Base-by-base conservation (phyloP, 2,113 vertebrate genomes). In the Prunella fulvescens region DNA sequence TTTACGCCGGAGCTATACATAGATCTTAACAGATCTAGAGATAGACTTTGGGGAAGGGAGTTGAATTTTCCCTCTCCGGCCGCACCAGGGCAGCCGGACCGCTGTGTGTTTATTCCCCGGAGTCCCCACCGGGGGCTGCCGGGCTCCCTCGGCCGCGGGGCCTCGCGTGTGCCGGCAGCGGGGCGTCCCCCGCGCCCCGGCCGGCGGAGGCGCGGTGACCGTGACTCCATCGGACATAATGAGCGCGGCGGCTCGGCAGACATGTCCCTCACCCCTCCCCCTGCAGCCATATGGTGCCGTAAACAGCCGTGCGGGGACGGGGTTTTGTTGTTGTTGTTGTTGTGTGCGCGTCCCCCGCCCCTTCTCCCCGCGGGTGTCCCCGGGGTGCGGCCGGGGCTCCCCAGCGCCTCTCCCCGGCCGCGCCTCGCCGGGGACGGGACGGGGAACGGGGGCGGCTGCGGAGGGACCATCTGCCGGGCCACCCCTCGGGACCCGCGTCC, bases 281-380 rank as follows among this genome's bases (percentile, higher is more conserved):
- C 93, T 51, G 90, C 93, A 78, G 92, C 96, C 95, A 95, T 95
- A 97, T 96, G 91, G 91, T 91, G 90, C 82, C 74, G 91, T 85
- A 83, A 95, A 97, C 93, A 96, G 82, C 79, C 81, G 47, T 8
- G 89, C 48, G 11, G 76, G 61, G 35, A 19, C 51, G 47, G 40
- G 33, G 51, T 33, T 35, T n/a, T 31, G 66, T 81, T 56, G 82
- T 37, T 37, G 37, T 54, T 53, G 51, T 61, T 61, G 60, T 61
- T 76, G 53, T 61, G 60, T 53, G 86, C n/a, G n/a, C 3, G 78
- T 62, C 39, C 39, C 78, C 73, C 58, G 29, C 37, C 74, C 74
- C 17, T 48, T n/a, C 40, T 58, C 58, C 45, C 82, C 29, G 51
- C 60, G 74, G 70, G 61, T 18, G 78, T 60, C 86, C 72, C 77